A percentile compares a stretch with the other conserved stretches of the same genome.
Evolutionary conservation across 2,797 vertebrate species (phyloP).

Genomic region (Podarcis siculus): DNA sequence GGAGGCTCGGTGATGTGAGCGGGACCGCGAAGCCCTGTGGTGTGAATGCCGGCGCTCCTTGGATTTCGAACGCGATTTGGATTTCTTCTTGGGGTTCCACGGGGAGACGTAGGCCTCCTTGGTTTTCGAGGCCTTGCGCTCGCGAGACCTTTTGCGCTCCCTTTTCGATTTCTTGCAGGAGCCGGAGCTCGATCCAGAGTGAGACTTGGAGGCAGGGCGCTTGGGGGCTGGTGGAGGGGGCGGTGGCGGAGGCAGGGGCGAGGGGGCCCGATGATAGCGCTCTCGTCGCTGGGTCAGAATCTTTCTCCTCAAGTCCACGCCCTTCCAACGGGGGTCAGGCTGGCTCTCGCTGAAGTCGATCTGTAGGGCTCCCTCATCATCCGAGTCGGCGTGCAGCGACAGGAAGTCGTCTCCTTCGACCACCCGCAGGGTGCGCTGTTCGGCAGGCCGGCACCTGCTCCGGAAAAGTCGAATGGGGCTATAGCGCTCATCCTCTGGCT

Average conservation of each 20-base stretch:
- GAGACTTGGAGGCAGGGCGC: constrained; percentile 58
- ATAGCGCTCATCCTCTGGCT: constrained; percentile 75
- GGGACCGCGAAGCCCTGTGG: constrained; percentile 73
- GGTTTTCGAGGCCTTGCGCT: constrained; percentile 55
- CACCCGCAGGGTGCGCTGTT: constrained; percentile 79
- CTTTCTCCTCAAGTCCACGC: constrained; percentile 87
- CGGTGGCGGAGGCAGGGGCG: constrained; percentile 58
- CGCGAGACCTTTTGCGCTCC: constrained; percentile 73
- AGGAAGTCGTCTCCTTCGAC: constrained; percentile 90
- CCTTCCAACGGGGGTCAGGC: constrained; percentile 71
- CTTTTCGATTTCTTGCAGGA: constrained; percentile 70
- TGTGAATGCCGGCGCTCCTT: constrained; percentile 74
- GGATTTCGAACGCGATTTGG: constrained; percentile 48
- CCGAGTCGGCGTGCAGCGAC: constrained; percentile 86
- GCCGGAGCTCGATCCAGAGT: constrained; percentile 55
- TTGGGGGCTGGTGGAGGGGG: constrained; percentile 56
- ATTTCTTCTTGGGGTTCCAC: constrained; percentile 71
- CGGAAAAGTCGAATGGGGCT: constrained; percentile 68
- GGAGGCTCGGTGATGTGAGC: constrained; percentile 72
- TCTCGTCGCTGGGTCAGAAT: constrained; percentile 88
- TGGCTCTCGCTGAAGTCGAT: constrained; percentile 77
- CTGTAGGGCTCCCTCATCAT: constrained; percentile 76
- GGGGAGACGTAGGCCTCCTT: constrained; percentile 61
- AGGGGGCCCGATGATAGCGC: constrained; percentile 81
- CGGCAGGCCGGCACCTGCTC: constrained; percentile 42